Conservation (phyloP, 2,113 vertebrate genomes). For the Gasterosteus nipponicus region DNA sequence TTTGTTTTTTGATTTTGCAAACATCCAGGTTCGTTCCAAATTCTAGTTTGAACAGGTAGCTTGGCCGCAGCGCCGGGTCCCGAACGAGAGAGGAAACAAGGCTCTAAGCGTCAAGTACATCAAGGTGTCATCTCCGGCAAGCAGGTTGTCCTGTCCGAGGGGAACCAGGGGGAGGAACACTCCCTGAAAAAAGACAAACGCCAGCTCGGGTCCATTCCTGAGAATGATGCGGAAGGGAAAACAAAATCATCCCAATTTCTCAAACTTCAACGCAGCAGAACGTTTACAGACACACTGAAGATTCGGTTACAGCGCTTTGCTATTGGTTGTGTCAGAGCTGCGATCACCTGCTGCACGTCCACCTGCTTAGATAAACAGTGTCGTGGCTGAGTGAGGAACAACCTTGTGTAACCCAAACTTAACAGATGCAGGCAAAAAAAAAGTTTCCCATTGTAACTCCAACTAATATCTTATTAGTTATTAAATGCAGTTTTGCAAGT, state of each 20-base stretch:
- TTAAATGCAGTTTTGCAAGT: not conserved
- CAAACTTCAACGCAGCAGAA: not conserved
- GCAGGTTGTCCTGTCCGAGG: not conserved
- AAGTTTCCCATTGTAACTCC: too few relatives aligned
- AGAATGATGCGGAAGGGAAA: not conserved
- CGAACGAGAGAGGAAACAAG: not conserved
- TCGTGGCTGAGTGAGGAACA: not conserved
- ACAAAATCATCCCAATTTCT: too few relatives aligned
- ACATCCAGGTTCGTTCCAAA: not conserved
- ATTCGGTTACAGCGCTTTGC: not conserved
- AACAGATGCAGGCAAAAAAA: not conserved
- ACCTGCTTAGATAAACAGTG: not conserved
- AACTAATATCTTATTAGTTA: not conserved
- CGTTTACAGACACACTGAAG: not conserved
- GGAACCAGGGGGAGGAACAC: not conserved
- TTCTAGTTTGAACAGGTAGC: not conserved
- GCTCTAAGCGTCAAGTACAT: not conserved
- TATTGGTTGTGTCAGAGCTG: not conserved
- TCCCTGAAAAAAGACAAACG: constrained; percentile 21
- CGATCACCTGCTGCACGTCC: not conserved
- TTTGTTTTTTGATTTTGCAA: not conserved
- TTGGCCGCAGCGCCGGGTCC: not conserved
- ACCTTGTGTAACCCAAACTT: not conserved
- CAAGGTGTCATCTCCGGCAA: not conserved
- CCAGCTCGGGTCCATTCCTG: not conserved